Conservation (phyloP, 2,888 invertebrate species). For the Orthosia gothica region DNA sequence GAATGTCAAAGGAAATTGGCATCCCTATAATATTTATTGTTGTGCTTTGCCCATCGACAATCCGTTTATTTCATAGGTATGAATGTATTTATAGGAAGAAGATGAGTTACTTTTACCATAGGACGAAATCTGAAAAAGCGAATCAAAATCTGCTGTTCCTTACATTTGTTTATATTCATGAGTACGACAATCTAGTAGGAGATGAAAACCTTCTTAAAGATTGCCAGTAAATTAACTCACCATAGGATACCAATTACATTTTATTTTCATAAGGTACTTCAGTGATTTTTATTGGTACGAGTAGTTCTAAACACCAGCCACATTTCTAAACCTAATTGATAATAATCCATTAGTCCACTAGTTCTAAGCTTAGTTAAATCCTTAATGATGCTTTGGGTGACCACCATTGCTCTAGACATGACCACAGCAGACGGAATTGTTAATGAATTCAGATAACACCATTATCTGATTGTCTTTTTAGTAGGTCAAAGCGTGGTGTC, state of each 20-base stretch:
- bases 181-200: too few species aligned
- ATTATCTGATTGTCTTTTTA: not conserved
- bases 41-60: too few species aligned
- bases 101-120: not conserved
- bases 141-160: too few species aligned
- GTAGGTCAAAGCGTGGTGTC: too few species aligned
- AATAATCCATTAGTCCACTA: slow-evolving; percentile 1
- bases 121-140: too few species aligned
- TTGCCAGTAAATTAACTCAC: too few species aligned
- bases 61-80: too few species aligned
- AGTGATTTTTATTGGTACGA: not conserved
- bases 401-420: not conserved
- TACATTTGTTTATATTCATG: too few species aligned
- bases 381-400: not conserved
- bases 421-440: slow-evolving; percentile 1
- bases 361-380: not conserved
- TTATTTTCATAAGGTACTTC: too few species aligned
- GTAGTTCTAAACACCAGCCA: not conserved
- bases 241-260: too few species aligned
- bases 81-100: not conserved
- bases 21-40: not conserved
- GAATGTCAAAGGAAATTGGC: slow-evolving; percentile 16
- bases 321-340: not conserved
- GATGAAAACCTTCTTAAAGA: too few species aligned
- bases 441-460: not conserved